Conservation (phyloP, 2,888 invertebrate species). For the Drosophila robusta region DNA sequence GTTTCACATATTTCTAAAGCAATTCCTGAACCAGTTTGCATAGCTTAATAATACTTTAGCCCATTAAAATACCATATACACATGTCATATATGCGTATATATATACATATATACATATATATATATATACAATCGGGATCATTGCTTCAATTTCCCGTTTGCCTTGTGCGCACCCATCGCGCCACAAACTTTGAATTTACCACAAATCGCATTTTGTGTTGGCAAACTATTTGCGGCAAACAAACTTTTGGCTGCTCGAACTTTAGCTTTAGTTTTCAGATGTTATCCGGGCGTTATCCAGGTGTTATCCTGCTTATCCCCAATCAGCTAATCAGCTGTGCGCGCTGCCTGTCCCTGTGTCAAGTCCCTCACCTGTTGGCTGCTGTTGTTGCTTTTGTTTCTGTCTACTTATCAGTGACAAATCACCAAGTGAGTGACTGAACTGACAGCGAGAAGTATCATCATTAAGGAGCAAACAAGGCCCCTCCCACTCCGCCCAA, state of each 20-base stretch:
- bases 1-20: too few relatives aligned
- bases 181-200: conserved; percentile 20
- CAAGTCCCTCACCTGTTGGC: conserved; percentile 36
- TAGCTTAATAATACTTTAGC: too few relatives aligned
- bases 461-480: conserved; percentile 65
- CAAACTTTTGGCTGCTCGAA: conserved; percentile 14
- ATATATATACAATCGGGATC: neutral
- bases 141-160: neutral
- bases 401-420: conserved; percentile 66
- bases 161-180: neutral
- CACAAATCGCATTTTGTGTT: conserved; percentile 23
- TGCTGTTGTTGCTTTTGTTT: conserved; percentile 1
- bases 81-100: too few relatives aligned
- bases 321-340: conserved; percentile 41
- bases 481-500: neutral
- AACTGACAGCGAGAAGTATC: conserved; percentile 70
- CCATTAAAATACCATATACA: too few relatives aligned
- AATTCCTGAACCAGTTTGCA: too few relatives aligned
- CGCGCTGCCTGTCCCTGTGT: conserved; percentile 15
- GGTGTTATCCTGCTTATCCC: conserved; percentile 29
- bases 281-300: conserved; percentile 16
- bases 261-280: conserved; percentile 1
- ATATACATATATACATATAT: neutral
- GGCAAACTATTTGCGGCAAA: conserved; percentile 15
- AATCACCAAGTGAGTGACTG: conserved; percentile 62